These are phyloP conservation scores for Meta bourneti DNA, from an alignment of 2,888 invertebrate genomes.

Conservation along the genomic window DNA sequence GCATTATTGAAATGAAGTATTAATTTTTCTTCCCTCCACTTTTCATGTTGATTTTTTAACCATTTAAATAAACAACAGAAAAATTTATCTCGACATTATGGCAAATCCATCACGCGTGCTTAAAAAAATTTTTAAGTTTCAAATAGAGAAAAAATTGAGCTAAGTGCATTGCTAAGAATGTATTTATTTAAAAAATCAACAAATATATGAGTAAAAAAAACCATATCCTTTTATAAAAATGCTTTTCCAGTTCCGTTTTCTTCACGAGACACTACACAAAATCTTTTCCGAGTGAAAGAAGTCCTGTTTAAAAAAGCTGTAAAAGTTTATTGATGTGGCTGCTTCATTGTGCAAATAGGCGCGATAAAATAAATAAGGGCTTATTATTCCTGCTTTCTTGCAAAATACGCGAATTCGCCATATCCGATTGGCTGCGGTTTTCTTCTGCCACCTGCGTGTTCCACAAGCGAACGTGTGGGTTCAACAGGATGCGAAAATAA, in stretches of 20 bases:
- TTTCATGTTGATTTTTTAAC: too few species aligned
- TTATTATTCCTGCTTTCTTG: neutral
- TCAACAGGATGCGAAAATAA: conserved; percentile 55
- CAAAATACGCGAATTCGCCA: conserved; percentile 9
- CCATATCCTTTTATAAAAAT: neutral
- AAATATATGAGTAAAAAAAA: neutral
- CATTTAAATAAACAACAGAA: too few species aligned
- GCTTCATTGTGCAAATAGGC: conserved; percentile 1
- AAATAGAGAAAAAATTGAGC: too few species aligned
- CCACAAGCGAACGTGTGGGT: conserved; percentile 67
- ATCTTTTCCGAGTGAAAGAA: neutral
- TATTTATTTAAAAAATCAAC: too few species aligned
- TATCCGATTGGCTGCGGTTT: conserved; percentile 52
- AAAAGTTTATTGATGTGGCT: neutral
- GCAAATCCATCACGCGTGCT: too few species aligned
- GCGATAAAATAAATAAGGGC: conserved; percentile 3
- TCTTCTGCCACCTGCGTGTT: conserved; percentile 57
- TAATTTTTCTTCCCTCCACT: too few species aligned
- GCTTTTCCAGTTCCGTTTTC: neutral
- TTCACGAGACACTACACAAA: neutral
- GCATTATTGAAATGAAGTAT: too few species aligned
- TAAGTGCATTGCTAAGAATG: too few species aligned
- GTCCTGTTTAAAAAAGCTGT: neutral
- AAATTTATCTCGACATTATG: too few species aligned
- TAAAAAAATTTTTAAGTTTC: too few species aligned